These are phyloP conservation scores for Dreissena rostriformis DNA, from an alignment of 1,140 invertebrate genomes.

Conservation along the genomic window DNA sequence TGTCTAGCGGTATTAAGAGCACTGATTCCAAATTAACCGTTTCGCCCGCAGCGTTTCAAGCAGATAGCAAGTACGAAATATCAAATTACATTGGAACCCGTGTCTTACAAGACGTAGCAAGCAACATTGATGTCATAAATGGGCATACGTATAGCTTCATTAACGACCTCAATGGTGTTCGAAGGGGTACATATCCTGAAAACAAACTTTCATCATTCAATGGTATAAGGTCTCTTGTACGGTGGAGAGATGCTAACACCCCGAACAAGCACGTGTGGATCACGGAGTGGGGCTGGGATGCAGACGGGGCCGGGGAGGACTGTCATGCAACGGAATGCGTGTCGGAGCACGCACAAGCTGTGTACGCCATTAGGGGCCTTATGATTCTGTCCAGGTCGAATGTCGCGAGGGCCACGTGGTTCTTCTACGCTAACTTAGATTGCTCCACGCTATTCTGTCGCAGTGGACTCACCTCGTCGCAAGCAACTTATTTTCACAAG, in stretches of 20 bases:
- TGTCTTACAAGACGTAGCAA: conserved; percentile 49
- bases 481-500: conserved; percentile 59
- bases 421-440: conserved; percentile 69
- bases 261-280: conserved; percentile 67
- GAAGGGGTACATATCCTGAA: conserved; percentile 64
- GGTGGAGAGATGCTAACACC: conserved; percentile 66
- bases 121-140: conserved; percentile 65
- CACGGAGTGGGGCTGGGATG: conserved; percentile 74
- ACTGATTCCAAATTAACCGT: conserved; percentile 60
- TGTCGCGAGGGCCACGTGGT: conserved; percentile 66
- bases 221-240: conserved; percentile 61
- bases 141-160: conserved; percentile 68
- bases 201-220: conserved; percentile 63
- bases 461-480: conserved; percentile 66
- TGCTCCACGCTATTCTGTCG: conserved; percentile 66
- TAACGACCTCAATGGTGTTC: conserved; percentile 41
- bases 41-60: conserved; percentile 69
- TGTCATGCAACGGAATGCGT: conserved; percentile 67
- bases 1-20: conserved; percentile 60
- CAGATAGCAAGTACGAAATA: conserved; percentile 53
- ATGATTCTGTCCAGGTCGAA: conserved; percentile 57
- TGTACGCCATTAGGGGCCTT: conserved; percentile 65
- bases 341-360: conserved; percentile 63
- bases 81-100: conserved; percentile 69
- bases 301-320: conserved; percentile 55